These are phyloP conservation scores for Baryphthengus martii DNA, from an alignment of 2,113 vertebrate genomes.

Conservation along the genomic window DNA sequence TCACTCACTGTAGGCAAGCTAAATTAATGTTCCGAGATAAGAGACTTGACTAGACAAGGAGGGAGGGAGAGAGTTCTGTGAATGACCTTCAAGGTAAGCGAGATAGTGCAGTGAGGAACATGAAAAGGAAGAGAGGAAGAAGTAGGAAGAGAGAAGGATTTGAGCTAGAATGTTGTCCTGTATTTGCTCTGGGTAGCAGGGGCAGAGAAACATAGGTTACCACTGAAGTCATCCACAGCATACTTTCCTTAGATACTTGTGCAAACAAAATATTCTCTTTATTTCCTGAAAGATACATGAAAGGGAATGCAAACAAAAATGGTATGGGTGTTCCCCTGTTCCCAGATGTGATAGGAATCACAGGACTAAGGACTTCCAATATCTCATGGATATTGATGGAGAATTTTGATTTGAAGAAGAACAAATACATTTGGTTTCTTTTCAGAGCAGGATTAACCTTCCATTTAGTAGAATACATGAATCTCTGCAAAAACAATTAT, in stretches of 20 bases:
- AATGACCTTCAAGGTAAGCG: background rate
- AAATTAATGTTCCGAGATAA: constrained; percentile 47
- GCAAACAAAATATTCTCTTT: background rate
- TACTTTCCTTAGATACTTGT: background rate
- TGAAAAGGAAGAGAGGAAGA: background rate
- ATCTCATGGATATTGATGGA: background rate
- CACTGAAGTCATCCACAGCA: background rate
- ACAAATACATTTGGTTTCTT: background rate
- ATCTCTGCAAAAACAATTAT: background rate
- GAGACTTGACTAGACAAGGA: background rate
- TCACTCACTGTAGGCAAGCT: constrained; percentile 10
- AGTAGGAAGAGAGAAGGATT: background rate
- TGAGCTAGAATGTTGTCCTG: background rate
- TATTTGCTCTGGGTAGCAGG: background rate
- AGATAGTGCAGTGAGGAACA: background rate
- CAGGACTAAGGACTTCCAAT: background rate
- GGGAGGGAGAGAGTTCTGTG: background rate
- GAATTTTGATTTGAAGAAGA: background rate
- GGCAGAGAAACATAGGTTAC: background rate
- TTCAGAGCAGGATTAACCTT: background rate
- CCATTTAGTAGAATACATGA: background rate
- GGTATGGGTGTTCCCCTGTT: background rate
- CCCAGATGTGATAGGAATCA: background rate
- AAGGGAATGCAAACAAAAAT: background rate
- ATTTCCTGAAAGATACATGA: background rate